Evolutionary conservation across 1,140 invertebrate species (phyloP).

Genomic region (Drosophila suzukii): DNA sequence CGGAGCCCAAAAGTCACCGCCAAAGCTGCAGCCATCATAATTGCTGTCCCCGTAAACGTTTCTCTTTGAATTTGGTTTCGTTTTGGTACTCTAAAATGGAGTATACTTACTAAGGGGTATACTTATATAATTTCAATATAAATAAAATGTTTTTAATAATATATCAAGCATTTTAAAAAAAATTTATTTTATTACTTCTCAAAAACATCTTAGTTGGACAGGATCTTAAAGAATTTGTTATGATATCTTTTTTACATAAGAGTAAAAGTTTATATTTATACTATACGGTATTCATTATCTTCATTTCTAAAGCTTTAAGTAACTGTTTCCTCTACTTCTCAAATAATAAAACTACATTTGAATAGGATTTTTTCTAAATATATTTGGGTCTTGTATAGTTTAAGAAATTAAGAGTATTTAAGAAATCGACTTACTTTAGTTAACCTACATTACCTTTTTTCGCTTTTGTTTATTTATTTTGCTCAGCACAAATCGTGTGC

Average conservation of each 20-base stretch:
- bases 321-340: too few species aligned
- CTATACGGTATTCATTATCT: too few species aligned
- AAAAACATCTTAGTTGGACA: not conserved
- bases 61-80: constrained; percentile 36
- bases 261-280: too few species aligned
- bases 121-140: not conserved
- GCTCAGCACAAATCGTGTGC: constrained; percentile 27
- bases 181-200: too few species aligned
- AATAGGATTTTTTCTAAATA: not conserved
- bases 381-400: too few species aligned
- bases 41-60: constrained; percentile 50
- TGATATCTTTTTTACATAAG: too few species aligned
- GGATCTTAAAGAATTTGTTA: too few species aligned
- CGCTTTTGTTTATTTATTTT: constrained; percentile 6
- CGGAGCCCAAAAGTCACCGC: constrained; percentile 37
- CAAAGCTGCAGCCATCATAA: constrained; percentile 56
- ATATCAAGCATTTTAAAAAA: not conserved
- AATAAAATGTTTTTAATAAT: not conserved
- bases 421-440: not conserved
- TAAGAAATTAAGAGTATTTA: constrained; percentile 5
- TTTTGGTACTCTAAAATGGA: constrained; percentile 6
- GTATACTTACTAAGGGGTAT: not conserved
- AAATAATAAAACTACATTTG: too few species aligned
- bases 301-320: too few species aligned
- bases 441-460: constrained; percentile 33